These are phyloP conservation scores for Cerastis rubricosa DNA, from an alignment of 2,888 invertebrate genomes.

Conservation along the genomic window DNA sequence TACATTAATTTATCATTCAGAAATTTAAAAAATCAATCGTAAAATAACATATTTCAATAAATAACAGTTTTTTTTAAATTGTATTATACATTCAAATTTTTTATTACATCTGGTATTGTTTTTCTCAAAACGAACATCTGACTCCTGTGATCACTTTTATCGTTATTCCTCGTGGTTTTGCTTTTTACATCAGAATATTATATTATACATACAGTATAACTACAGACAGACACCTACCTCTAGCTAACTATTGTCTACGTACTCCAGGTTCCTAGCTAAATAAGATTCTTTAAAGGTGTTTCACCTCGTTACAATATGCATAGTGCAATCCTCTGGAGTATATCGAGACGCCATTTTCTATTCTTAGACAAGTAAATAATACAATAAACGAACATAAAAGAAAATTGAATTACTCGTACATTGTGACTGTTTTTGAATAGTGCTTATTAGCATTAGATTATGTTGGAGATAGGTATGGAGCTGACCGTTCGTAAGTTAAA, in stretches of 20 bases:
- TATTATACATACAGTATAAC: slow-evolving; percentile 10
- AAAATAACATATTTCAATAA: no score
- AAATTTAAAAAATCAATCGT: no score
- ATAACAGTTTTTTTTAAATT: no score
- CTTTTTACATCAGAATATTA: background rate
- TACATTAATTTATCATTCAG: no score
- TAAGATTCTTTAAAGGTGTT: slow-evolving; percentile 70
- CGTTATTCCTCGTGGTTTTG: background rate
- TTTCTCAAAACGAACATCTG: no score
- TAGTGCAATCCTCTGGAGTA: slow-evolving; percentile 63
- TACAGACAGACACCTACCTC: slow-evolving; percentile 28
- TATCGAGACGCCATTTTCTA: slow-evolving; percentile 55
- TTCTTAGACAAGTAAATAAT: slow-evolving; percentile 59
- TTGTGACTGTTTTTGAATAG: slow-evolving; percentile 45
- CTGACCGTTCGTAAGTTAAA: background rate
- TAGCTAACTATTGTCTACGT: slow-evolving; percentile 55
- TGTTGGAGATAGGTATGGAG: background rate
- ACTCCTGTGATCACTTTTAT: background rate
- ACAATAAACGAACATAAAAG: slow-evolving; percentile 62
- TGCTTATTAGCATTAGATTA: slow-evolving; percentile 24
- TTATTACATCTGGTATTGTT: no score
- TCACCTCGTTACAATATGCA: slow-evolving; percentile 69
- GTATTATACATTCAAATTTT: no score
- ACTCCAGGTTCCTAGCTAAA: slow-evolving; percentile 57
- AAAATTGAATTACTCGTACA: slow-evolving; percentile 61